Percentiles rank a stretch among this genome's conserved stretches.
Conservation (phyloP, 2,888 invertebrate genomes). For the Leuctra nigra region DNA sequence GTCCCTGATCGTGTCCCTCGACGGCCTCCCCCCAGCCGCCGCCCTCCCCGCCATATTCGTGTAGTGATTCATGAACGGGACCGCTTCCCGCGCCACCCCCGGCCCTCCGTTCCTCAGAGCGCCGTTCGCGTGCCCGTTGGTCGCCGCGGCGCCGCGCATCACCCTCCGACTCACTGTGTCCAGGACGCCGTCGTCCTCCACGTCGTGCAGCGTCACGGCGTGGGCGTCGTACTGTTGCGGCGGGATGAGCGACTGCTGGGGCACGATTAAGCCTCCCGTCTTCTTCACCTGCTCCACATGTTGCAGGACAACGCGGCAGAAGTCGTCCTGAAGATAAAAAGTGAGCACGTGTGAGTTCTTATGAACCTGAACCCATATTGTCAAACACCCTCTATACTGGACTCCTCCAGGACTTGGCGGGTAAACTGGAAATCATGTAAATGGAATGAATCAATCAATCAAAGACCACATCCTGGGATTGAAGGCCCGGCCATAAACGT, state of each 20-base stretch:
- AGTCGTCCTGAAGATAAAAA: conserved; percentile 74
- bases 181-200: conserved; percentile 33
- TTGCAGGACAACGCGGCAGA: conserved; percentile 59
- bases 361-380: too few species aligned
- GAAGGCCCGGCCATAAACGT: too few species aligned
- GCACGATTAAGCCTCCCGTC: conserved; percentile 30
- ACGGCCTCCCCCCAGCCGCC: conserved; percentile 33
- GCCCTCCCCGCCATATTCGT: conserved; percentile 23
- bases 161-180: conserved; percentile 38
- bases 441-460: too few species aligned
- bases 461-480: too few species aligned
- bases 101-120: conserved; percentile 38
- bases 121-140: conserved; percentile 21
- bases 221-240: conserved; percentile 27
- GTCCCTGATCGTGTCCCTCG: conserved; percentile 35
- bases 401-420: too few species aligned
- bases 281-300: conserved; percentile 51
- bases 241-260: conserved; percentile 27
- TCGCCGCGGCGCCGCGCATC: conserved; percentile 14
- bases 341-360: too few species aligned
- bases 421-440: too few species aligned
- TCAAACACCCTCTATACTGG: too few species aligned
- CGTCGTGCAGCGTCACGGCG: conserved; percentile 31
- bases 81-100: conserved; percentile 35
- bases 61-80: conserved; percentile 29